Conservation (phyloP, 2,797 vertebrate genomes). For the Sitta carolinensis region DNA sequence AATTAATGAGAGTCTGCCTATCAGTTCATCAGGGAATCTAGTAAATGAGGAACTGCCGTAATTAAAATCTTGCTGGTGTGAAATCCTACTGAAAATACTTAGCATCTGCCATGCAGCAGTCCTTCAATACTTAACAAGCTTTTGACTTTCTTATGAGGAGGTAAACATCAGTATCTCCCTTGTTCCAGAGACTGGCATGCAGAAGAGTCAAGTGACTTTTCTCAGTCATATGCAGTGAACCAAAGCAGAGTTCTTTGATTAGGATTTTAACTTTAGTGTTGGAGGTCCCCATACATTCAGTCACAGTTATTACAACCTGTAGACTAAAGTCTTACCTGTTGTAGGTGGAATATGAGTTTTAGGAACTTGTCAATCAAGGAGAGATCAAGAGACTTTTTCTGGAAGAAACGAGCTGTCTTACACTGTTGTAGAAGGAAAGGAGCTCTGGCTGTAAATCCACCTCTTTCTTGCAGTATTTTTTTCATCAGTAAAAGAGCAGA, state of each 20-base stretch:
- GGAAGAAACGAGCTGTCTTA: background rate
- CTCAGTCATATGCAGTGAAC: background rate
- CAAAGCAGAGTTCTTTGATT: background rate
- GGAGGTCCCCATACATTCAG: background rate
- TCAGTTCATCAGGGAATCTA: constrained; percentile 35
- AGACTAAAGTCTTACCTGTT: background rate
- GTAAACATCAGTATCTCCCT: background rate
- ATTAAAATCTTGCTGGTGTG: constrained; percentile 53
- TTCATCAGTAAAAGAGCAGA: background rate
- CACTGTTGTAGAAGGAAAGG: background rate
- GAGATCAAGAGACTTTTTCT: background rate
- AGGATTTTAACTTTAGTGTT: background rate
- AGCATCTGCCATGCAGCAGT: background rate
- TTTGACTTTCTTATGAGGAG: background rate
- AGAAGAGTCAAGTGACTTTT: background rate
- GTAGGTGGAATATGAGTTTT: background rate
- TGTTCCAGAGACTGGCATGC: background rate
- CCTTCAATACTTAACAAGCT: constrained; percentile 2
- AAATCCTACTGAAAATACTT: constrained; percentile 37
- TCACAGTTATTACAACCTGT: background rate
- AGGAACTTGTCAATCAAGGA: background rate
- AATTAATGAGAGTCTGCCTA: background rate
- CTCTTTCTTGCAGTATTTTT: background rate
- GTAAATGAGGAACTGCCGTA: background rate
- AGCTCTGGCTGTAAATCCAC: background rate